These are phyloP conservation scores for Oxyura jamaicensis DNA, from an alignment of 2,113 vertebrate species.

Conservation along the genomic window DNA sequence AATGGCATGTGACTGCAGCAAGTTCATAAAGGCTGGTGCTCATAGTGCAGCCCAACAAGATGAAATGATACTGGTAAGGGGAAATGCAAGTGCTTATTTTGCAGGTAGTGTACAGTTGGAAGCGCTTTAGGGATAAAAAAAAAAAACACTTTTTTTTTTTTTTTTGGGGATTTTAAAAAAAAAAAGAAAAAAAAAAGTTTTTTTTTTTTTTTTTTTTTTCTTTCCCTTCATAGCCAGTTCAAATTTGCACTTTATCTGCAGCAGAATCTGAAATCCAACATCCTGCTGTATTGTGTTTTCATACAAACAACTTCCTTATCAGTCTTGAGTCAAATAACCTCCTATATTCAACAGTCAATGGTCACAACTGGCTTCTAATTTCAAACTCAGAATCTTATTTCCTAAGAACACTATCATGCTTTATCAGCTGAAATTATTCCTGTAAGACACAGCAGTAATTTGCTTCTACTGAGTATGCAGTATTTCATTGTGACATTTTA, in stretches of 20 bases:
- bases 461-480: neutral
- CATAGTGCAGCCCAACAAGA: neutral
- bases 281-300: neutral
- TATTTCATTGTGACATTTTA: neutral
- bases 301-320: slow-evolving; percentile 26
- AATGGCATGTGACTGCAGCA: neutral
- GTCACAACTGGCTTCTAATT: slow-evolving; percentile 15
- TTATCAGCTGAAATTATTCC: neutral
- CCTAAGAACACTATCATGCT: neutral
- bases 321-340: slow-evolving; percentile 3
- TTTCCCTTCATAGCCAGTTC: neutral
- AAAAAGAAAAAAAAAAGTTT: neutral
- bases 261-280: neutral
- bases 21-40: neutral
- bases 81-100: neutral
- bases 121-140: neutral
- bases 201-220: neutral
- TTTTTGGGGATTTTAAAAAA: neutral
- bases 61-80: neutral
- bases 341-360: slow-evolving; percentile 2
- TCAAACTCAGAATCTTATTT: slow-evolving; percentile 15
- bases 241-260: neutral
- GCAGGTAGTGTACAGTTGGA: neutral
- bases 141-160: neutral
- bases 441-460: neutral